Conservation (phyloP, 2,113 vertebrate genomes). For the Oncorhynchus gorbuscha region DNA sequence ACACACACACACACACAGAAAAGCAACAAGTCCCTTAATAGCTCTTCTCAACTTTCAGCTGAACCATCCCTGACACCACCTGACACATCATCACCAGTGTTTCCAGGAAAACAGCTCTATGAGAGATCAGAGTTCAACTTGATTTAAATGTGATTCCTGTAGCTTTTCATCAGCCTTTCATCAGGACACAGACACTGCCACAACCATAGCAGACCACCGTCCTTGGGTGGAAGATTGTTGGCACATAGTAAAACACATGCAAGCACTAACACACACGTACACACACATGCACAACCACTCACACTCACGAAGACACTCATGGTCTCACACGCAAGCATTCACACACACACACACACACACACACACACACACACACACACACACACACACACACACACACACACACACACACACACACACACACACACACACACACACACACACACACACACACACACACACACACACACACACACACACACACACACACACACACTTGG, state of each 20-base stretch:
- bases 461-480: no score
- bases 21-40: conserved; percentile 21
- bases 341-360: conserved; percentile 1
- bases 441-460: conserved; percentile 9
- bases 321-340: background rate
- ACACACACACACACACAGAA: no score
- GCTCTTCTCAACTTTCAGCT: conserved; percentile 41
- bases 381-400: conserved; percentile 16
- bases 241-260: no score
- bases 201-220: conserved; percentile 49
- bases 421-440: conserved; percentile 26
- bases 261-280: background rate
- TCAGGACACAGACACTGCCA: conserved; percentile 39
- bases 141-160: conserved; percentile 62
- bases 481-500: conserved; percentile 12
- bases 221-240: conserved; percentile 57
- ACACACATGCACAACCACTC: background rate
- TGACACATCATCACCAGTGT: conserved; percentile 63
- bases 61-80: conserved; percentile 62
- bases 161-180: conserved; percentile 43
- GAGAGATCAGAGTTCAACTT: conserved; percentile 57
- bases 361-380: conserved; percentile 23
- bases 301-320: background rate
- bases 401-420: background rate
- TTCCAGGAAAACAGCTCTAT: conserved; percentile 59